These are phyloP conservation scores for Drosophila rhopaloa DNA, from an alignment of 1,140 invertebrate species.

Conservation along the genomic window DNA sequence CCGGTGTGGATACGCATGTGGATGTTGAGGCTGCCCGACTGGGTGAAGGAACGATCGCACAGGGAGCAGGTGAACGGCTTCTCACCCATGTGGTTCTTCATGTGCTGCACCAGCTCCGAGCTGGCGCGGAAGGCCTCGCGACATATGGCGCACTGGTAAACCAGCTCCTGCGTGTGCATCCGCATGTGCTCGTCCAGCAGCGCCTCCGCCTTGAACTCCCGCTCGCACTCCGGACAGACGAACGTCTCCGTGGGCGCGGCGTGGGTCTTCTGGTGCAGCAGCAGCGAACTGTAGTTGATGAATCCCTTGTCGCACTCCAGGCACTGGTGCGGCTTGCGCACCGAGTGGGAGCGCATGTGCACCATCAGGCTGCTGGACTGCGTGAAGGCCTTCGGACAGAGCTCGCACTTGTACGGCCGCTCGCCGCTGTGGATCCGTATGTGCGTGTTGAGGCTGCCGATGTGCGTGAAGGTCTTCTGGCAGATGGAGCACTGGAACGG, in stretches of 20 bases:
- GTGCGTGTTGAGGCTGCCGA: conserved; percentile 92
- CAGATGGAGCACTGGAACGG: conserved; percentile 84
- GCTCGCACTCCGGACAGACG: conserved; percentile 76
- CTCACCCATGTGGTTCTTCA: conserved; percentile 87
- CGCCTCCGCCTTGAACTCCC: conserved; percentile 78
- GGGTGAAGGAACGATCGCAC: conserved; percentile 89
- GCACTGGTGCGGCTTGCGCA: conserved; percentile 89
- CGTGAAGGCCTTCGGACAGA: conserved; percentile 88
- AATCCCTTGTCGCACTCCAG: conserved; percentile 86
- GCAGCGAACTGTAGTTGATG: conserved; percentile 78
- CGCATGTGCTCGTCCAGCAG: conserved; percentile 81
- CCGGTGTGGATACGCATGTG: conserved; percentile 91
- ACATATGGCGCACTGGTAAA: conserved; percentile 87
- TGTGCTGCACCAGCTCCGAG: conserved; percentile 87
- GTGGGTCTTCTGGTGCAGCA: conserved; percentile 79
- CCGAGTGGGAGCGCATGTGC: conserved; percentile 89
- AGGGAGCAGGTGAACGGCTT: conserved; percentile 88
- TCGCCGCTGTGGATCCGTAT: conserved; percentile 90
- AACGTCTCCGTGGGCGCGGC: conserved; percentile 66
- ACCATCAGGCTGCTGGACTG: conserved; percentile 89
- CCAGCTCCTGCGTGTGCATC: conserved; percentile 75
- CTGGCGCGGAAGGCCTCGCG: conserved; percentile 87
- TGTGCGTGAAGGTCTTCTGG: conserved; percentile 87
- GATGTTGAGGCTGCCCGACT: conserved; percentile 88
- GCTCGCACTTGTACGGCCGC: conserved; percentile 83